Conservation (phyloP, 2,113 vertebrate genomes). For the Meleagris gallopavo region DNA sequence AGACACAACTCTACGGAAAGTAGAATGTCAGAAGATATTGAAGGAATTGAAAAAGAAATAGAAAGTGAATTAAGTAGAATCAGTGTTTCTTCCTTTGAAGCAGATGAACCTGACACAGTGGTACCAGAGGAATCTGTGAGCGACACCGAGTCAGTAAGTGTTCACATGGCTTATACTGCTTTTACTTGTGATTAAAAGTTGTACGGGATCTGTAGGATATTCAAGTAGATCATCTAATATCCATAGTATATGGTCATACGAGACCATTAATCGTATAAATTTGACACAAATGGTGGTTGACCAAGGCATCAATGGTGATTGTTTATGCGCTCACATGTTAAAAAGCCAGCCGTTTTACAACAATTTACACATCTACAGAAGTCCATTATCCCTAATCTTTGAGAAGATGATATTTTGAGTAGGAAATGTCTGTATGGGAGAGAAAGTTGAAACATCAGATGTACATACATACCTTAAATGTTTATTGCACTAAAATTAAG, state of each 20-base stretch:
- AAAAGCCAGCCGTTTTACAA: background rate
- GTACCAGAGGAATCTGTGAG: constrained; percentile 61
- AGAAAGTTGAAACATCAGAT: background rate
- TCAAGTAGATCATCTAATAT: too few species aligned
- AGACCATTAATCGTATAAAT: background rate
- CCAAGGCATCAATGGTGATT: background rate
- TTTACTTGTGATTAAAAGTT: background rate
- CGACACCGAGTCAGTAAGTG: constrained; percentile 72
- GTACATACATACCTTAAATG: background rate
- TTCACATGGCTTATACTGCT: background rate
- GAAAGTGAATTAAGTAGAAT: constrained; percentile 76
- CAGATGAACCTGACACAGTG: constrained; percentile 59
- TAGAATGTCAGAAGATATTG: constrained; percentile 36
- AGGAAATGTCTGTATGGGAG: background rate
- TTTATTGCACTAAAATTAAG: background rate
- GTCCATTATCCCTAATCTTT: background rate
- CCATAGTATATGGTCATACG: background rate
- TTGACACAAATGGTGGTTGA: background rate
- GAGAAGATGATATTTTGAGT: background rate
- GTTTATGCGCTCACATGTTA: background rate
- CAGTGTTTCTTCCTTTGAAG: constrained; percentile 69
- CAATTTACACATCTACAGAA: background rate
- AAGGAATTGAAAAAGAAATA: constrained; percentile 70
- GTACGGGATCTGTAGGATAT: background rate
- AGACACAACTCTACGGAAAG: constrained; percentile 5